Evolutionary conservation across 2,113 vertebrate genomes (phyloP), one percentile per base, ranked within the genome.

Genomic region (Rhodinocichla rosea): DNA sequence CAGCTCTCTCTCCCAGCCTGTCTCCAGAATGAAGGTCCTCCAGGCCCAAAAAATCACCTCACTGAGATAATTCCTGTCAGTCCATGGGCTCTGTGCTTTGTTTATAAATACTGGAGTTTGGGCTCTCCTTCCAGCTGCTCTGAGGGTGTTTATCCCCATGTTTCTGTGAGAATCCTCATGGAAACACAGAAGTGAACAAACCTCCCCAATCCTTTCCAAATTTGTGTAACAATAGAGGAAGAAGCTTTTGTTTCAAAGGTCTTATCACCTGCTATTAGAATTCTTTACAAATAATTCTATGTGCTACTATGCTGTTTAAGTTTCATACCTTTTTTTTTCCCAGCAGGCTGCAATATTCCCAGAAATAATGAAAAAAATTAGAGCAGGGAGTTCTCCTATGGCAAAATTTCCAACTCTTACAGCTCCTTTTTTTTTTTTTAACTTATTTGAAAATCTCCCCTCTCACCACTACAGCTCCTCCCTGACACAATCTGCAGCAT

Each of bases 71-170:
- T 32, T 77, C 15, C 28, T 47, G 42, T 23, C 67, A 60, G 18
- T 24, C 12, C 1, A 7, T 15, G 68, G 1, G 7, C 1, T 75
- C 57, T 47, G 57, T 10, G 71, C 27, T 53, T 0, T 9, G 6
- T 27, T 15, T 49, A 35, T 45, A 39, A 80, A 63, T 30, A 44
- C 16, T 60, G 84, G 33, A 0, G 0, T 27, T 18, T 26, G 57
- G 42, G 53, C 3, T 88, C 40, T 56, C 47, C 16, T 49, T 79
- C 49, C 49, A 32, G 17, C 4, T 1, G 0, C 1, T 11, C 65
- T 49, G 39, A 15, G 1, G 0, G 22, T 18, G 30, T 32, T 44
- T 19, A 6, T 20, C 23, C 1, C 37, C 47, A 13, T 0, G 5
- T 73, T n/a, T 21, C 17, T 7, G 3, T 24, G 47, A 27, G 47